Base-by-base conservation (phyloP, 1,140 invertebrate genomes). In the Chrysoperla carnea region DNA sequence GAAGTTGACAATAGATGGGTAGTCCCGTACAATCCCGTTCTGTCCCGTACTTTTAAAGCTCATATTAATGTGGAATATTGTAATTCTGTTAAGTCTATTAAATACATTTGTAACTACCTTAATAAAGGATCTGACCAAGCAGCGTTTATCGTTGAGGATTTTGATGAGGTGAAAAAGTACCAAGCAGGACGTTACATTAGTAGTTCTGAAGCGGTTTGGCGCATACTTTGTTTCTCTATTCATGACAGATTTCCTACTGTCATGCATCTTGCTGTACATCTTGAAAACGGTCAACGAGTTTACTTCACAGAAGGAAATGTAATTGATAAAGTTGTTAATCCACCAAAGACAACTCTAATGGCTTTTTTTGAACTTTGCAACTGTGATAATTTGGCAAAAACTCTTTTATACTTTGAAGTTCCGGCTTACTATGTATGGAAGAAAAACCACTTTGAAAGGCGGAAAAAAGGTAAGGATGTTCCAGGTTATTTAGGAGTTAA, bases 61-160 rank as follows among this genome's bases (percentile, higher is more conserved):
- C 66, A 69, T 48, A 58, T 64, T 29, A 70, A 70, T 47, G 61
- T 69, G 11, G 62, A 70, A 49, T 58, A 52, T 44, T 69, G 61
- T 47, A 56, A 55, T 49, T 66, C 63, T 1, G 57, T 70, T 17
- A 69, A 67, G 48, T 55, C 54, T n/a, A 63, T 70, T 11, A 65
- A 69, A 51, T 69, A 69, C 42, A 52, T 66, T 44, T 63, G 55
- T 46, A 64, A 64, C 47, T 66, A 62, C 50, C 52, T 66, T 12
- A 55, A 57, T 37, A 65, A 64, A 56, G 58, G 58, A 13, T 59
- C 50, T 46, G 59, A 64, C 50, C 52, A 55, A 54, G 59, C 60
- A 36, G 49, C 55, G 14, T 58, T 61, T 52, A 23, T 5, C 17
- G 17, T 23, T 23, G 17, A 23, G 17, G 17, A 23, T 23, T 23